Evolutionary conservation across 2,888 invertebrate genomes (phyloP).

Genomic region (Apoderus coryli): DNA sequence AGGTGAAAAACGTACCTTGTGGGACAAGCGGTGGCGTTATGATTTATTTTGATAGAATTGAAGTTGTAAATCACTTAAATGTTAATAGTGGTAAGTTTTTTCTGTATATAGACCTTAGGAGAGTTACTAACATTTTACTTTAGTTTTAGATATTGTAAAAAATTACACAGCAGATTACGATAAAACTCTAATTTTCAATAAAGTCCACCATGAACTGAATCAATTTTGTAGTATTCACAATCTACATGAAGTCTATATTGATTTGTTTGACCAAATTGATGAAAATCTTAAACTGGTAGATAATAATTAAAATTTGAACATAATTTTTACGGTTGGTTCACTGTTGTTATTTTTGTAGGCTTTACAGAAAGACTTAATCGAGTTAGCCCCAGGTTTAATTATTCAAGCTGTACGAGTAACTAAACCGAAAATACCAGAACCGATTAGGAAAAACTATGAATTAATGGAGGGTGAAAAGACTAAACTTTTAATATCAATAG

Average conservation of each 20-base stretch:
- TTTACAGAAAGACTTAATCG: constrained; percentile 63
- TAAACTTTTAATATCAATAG: constrained; percentile 67
- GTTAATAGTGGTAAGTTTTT: constrained; percentile 51
- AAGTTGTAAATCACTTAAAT: constrained; percentile 77
- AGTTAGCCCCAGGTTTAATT: constrained; percentile 71
- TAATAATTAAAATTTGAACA: too few relatives aligned
- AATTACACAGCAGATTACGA: constrained; percentile 89
- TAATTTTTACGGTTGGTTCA: too few relatives aligned
- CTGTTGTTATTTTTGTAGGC: too few relatives aligned
- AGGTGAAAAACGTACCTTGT: constrained; percentile 86
- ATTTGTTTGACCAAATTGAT: constrained; percentile 87
- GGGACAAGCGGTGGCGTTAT: constrained; percentile 91
- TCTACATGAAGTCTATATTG: constrained; percentile 82
- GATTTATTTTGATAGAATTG: constrained; percentile 84
- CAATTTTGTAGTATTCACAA: constrained; percentile 84
- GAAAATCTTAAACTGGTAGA: constrained; percentile 78
- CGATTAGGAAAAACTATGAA: constrained; percentile 78
- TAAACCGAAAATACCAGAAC: constrained; percentile 84
- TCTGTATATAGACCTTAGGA: too few relatives aligned
- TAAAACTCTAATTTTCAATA: constrained; percentile 77
- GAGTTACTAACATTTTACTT: too few relatives aligned
- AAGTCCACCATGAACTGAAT: constrained; percentile 82
- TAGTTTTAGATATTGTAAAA: constrained; percentile 70
- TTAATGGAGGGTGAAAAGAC: constrained; percentile 86
- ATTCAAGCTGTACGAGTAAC: constrained; percentile 81